Evolutionary conservation across 2,888 invertebrate genomes (phyloP).

Genomic region (Julus scandinavius): DNA sequence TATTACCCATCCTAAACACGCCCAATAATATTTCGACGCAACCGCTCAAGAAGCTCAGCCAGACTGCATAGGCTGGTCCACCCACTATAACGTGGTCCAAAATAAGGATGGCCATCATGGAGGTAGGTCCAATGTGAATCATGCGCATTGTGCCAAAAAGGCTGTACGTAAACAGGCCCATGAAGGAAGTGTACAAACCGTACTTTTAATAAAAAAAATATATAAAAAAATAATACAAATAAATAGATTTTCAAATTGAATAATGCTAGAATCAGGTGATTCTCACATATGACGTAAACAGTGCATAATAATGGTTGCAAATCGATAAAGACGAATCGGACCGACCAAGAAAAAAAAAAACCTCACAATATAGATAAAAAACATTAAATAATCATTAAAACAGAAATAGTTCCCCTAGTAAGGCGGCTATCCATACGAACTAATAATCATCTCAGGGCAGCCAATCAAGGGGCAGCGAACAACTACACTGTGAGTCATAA

Average conservation of each 20-base stretch:
- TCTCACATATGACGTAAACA: too few relatives aligned
- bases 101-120: conserved; percentile 87
- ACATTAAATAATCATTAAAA: too few relatives aligned
- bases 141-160: conserved; percentile 92
- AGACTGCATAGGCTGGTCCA: conserved; percentile 72
- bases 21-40: conserved; percentile 85
- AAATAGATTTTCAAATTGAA: background rate
- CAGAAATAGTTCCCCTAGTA: too few relatives aligned
- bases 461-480: too few relatives aligned
- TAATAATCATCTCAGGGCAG: too few relatives aligned
- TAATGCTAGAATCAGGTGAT: too few relatives aligned
- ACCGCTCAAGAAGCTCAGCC: conserved; percentile 85
- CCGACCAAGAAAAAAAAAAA: too few relatives aligned
- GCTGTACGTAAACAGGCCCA: conserved; percentile 90
- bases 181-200: conserved; percentile 91
- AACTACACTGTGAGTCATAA: too few relatives aligned
- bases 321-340: too few relatives aligned
- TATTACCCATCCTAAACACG: conserved; percentile 80
- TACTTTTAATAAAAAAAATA: conserved; percentile 73
- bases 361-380: too few relatives aligned
- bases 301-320: too few relatives aligned
- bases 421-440: too few relatives aligned
- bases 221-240: conserved; percentile 1
- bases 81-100: conserved; percentile 61
- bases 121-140: conserved; percentile 92